Conservation (phyloP, 2,113 vertebrate species). For the Carassius auratus region DNA sequence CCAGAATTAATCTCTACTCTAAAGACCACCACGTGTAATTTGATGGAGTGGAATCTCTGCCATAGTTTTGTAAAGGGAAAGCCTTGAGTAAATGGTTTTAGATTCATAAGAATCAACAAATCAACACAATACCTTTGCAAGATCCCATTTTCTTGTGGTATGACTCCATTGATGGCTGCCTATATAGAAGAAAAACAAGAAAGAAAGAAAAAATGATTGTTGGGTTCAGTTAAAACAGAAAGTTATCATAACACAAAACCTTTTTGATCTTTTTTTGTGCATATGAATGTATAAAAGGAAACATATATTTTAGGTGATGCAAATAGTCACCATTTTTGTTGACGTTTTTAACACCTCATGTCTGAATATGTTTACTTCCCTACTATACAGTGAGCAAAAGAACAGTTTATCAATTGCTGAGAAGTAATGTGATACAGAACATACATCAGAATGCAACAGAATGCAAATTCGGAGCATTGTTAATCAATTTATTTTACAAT, state of each 20-base stretch:
- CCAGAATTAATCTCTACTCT: not conserved
- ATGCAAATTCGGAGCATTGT: not conserved
- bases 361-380: not conserved
- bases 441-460: not conserved
- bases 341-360: not conserved
- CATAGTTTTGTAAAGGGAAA: not conserved
- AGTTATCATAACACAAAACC: not conserved
- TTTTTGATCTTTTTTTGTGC: not conserved
- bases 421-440: not conserved
- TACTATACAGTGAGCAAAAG: not conserved
- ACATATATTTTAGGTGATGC: not conserved
- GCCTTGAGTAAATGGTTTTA: not conserved
- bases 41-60: not conserved
- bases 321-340: not conserved
- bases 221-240: not conserved
- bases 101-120: not conserved
- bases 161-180: slow-evolving; percentile 99
- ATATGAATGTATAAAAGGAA: not conserved
- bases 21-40: not conserved
- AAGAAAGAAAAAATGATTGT: not conserved
- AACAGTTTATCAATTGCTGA: not conserved
- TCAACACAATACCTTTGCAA: slow-evolving; percentile 86
- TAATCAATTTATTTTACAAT: not conserved
- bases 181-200: slow-evolving; percentile 69
- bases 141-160: slow-evolving; percentile 98